Percentiles rank a stretch among this genome's conserved stretches.
Evolutionary conservation across 2,797 vertebrate species (phyloP).

Genomic region (Salmo trutta): DNA sequence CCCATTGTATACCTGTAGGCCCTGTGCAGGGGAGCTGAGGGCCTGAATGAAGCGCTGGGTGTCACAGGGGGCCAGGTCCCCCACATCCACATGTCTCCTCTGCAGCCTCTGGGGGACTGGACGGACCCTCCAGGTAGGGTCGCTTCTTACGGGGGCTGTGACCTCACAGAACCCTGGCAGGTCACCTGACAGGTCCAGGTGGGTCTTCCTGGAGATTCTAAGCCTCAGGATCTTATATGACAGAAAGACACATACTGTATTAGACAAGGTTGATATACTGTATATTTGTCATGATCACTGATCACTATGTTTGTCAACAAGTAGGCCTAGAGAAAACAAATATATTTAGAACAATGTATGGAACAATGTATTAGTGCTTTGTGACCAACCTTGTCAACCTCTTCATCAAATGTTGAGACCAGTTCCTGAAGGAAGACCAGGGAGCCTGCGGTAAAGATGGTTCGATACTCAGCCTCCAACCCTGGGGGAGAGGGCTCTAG

Average conservation of each 20-base stretch:
- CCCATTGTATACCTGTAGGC: conserved; percentile 61
- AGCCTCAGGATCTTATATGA: conserved; percentile 65
- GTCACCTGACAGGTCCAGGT: conserved; percentile 72
- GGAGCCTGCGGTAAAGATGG: too few species aligned
- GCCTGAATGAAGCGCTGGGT: conserved; percentile 69
- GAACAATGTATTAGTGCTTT: neutral
- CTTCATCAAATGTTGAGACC: conserved; percentile 72
- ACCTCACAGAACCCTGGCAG: conserved; percentile 71
- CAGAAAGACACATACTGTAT: neutral
- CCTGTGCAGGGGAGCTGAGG: conserved; percentile 75
- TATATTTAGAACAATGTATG: neutral
- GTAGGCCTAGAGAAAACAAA: neutral
- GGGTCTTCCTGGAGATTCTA: conserved; percentile 71
- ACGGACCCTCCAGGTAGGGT: conserved; percentile 73
- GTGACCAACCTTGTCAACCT: conserved; percentile 75
- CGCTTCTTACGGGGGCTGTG: conserved; percentile 62
- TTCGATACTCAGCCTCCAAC: conserved; percentile 64
- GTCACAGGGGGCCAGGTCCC: conserved; percentile 78
- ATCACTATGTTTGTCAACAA: neutral
- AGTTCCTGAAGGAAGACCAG: conserved; percentile 73
- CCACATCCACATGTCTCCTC: conserved; percentile 79
- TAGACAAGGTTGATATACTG: neutral
- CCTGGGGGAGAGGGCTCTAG: conserved; percentile 59
- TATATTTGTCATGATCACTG: neutral
- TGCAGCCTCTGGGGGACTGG: conserved; percentile 72